Conservation (phyloP, 2,113 vertebrate species). For the Gnathonemus longibarbis region DNA sequence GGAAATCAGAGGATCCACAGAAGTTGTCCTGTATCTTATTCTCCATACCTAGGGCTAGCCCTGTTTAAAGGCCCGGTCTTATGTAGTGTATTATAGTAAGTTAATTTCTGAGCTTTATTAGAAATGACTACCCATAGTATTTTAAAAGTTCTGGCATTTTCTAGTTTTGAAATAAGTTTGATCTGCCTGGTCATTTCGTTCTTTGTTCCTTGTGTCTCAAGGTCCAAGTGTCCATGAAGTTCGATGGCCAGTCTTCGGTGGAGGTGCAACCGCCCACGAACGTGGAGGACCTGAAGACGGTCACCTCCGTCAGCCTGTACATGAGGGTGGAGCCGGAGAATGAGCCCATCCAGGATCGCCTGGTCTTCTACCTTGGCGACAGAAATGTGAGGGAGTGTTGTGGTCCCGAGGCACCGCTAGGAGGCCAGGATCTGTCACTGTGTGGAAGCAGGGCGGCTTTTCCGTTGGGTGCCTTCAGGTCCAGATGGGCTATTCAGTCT, state of each 20-base stretch:
- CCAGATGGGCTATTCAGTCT: slow-evolving; percentile 24
- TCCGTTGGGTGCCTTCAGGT: background rate
- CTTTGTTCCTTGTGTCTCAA: slow-evolving; percentile 37
- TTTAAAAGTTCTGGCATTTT: background rate
- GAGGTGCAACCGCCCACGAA: slow-evolving; percentile 78
- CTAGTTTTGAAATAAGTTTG: background rate
- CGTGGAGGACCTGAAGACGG: slow-evolving; percentile 79
- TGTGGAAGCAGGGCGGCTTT: background rate
- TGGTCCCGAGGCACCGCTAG: too few species aligned
- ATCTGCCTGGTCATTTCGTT: background rate
- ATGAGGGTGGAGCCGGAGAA: slow-evolving; percentile 71
- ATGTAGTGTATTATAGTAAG: background rate
- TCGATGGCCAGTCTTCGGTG: slow-evolving; percentile 82
- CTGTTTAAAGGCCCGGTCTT: background rate
- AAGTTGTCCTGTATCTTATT: background rate
- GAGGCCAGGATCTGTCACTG: background rate
- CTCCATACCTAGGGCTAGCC: background rate
- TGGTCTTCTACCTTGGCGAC: slow-evolving; percentile 87
- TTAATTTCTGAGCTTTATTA: background rate
- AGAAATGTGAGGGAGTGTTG: slow-evolving; percentile 68
- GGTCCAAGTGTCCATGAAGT: slow-evolving; percentile 97
- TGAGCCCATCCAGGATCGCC: slow-evolving; percentile 70
- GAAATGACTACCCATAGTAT: background rate
- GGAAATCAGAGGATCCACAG: background rate
- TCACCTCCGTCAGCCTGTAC: slow-evolving; percentile 86